Percentiles rank a stretch among this genome's conserved stretches.
These are phyloP conservation scores for Phrynocephalus guinanensis DNA, from an alignment of 2,797 vertebrate genomes.

Conservation along the genomic window DNA sequence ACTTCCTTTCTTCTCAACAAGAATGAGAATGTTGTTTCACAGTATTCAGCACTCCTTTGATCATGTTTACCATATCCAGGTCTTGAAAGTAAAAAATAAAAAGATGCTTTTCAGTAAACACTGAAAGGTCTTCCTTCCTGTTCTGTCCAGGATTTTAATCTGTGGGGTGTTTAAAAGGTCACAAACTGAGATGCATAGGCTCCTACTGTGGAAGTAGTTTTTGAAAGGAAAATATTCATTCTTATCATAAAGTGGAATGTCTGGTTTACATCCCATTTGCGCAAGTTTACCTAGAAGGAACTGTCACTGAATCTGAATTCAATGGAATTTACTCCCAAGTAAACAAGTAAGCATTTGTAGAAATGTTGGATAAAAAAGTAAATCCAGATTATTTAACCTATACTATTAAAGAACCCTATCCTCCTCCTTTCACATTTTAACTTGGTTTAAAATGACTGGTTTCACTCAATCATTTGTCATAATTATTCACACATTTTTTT, in stretches of 20 bases:
- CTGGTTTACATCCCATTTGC: slow-evolving; percentile 25
- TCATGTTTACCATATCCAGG: slow-evolving; percentile 61
- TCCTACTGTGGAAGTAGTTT: slow-evolving; percentile 74
- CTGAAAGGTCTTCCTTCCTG: slow-evolving; percentile 64
- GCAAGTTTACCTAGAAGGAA: background rate
- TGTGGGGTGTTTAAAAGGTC: slow-evolving; percentile 72
- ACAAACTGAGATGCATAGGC: slow-evolving; percentile 70
- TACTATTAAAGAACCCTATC: background rate
- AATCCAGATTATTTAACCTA: background rate
- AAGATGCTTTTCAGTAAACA: slow-evolving; percentile 75
- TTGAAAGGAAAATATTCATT: slow-evolving; percentile 68
- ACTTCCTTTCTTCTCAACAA: slow-evolving; percentile 48
- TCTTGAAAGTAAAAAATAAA: slow-evolving; percentile 56
- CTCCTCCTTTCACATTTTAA: slow-evolving; percentile 24
- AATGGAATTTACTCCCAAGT: background rate
- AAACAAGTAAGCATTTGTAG: no score
- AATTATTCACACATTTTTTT: slow-evolving; percentile 56
- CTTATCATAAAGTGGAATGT: slow-evolving; percentile 51
- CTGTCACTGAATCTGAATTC: background rate
- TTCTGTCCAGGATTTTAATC: slow-evolving; percentile 73
- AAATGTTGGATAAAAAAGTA: no score
- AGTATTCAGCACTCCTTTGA: slow-evolving; percentile 68
- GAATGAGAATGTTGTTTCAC: slow-evolving; percentile 72
- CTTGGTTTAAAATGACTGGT: slow-evolving; percentile 22
- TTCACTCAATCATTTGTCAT: slow-evolving; percentile 47